These are phyloP conservation scores for Sterrhoptilus dennistouni DNA, from an alignment of 2,113 vertebrate genomes.

Conservation along the genomic window DNA sequence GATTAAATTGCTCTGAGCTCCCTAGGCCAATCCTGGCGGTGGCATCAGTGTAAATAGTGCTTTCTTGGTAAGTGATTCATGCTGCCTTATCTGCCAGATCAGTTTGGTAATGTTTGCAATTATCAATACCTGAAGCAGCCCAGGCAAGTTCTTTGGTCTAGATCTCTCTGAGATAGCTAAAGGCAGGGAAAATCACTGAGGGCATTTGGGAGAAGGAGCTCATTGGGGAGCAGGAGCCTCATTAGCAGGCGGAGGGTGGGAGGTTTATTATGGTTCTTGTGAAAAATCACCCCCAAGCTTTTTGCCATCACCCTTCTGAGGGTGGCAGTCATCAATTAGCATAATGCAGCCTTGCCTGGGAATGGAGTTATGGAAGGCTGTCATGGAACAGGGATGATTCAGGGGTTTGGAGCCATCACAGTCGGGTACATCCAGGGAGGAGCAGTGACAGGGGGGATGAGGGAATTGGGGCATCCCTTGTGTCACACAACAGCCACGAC, in stretches of 20 bases:
- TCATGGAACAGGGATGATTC: background rate
- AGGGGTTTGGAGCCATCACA: background rate
- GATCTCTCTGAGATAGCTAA: background rate
- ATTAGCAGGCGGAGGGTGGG: background rate
- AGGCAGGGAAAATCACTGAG: background rate
- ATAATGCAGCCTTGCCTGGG: background rate
- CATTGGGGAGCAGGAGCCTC: background rate
- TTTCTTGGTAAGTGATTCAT: background rate
- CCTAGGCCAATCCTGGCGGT: background rate
- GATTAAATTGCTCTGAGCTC: background rate
- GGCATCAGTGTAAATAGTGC: background rate
- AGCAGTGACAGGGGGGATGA: rapidly evolving
- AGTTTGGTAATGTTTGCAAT: background rate
- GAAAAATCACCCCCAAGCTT: background rate
- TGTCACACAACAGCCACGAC: background rate
- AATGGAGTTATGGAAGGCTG: background rate
- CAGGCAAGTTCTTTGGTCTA: background rate
- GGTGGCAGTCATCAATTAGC: background rate
- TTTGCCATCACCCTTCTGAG: background rate
- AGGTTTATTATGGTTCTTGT: background rate
- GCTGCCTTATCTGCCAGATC: background rate
- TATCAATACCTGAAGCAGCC: background rate
- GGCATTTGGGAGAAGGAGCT: background rate
- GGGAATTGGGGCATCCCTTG: background rate
- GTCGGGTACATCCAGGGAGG: background rate